A percentile compares a stretch with the other conserved stretches of the same genome.
These are phyloP conservation scores for Coelopa frigida DNA, from an alignment of 1,140 invertebrate genomes.

Conservation along the genomic window DNA sequence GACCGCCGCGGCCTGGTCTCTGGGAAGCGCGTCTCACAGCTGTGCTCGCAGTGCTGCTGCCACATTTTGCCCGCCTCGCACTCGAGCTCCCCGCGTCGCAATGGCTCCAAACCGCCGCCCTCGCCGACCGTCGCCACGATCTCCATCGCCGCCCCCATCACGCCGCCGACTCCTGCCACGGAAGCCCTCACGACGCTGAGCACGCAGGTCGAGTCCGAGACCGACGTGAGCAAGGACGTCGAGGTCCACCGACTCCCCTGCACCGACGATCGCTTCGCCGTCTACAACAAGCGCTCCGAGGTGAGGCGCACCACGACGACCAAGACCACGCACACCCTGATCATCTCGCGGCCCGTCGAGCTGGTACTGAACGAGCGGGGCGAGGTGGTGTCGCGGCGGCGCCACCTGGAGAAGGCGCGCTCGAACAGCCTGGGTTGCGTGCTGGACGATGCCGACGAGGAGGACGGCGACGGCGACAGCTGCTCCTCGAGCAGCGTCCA, in stretches of 20 bases:
- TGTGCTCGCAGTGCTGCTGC: conserved; percentile 32
- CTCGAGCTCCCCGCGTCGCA: conserved; percentile 1
- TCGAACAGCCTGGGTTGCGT: conserved; percentile 37
- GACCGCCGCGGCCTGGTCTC: conserved; percentile 16
- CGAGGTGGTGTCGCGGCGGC: conserved; percentile 26
- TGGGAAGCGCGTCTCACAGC: conserved; percentile 17
- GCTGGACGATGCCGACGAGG: conserved; percentile 20
- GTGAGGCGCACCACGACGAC: conserved; percentile 25
- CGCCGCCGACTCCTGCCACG: no score
- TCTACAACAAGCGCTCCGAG: conserved; percentile 12
- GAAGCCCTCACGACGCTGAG: conserved; percentile 26
- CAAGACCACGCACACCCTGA: conserved; percentile 29
- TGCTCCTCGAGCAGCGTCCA: background rate
- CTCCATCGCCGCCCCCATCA: conserved; percentile 16
- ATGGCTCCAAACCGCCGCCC: background rate
- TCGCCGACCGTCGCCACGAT: conserved; percentile 1
- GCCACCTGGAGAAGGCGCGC: conserved; percentile 19
- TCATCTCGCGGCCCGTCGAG: conserved; percentile 33
- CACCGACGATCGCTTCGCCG: conserved; percentile 8
- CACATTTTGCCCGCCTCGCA: conserved; percentile 12
- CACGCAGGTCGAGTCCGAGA: conserved; percentile 19
- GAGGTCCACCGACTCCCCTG: conserved; percentile 22
- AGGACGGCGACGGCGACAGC: background rate
- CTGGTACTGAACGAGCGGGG: conserved; percentile 32
- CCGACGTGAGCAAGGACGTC: conserved; percentile 21